These are phyloP conservation scores for Capreolus pygargus DNA, from an alignment of 2,113 vertebrate genomes.

Conservation along the genomic window DNA sequence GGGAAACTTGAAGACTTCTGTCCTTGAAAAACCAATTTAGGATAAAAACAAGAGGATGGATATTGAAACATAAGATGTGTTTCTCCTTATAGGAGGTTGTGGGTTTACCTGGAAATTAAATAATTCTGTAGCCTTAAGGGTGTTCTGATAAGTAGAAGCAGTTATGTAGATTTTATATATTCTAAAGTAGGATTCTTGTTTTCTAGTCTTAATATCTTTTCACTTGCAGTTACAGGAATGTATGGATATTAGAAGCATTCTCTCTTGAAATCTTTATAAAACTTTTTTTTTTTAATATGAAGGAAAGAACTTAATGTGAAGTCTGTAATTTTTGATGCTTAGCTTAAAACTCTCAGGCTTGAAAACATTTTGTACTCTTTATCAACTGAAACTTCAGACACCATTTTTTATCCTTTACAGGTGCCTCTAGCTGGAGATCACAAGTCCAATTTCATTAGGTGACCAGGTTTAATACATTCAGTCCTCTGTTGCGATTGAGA, in stretches of 20 bases:
- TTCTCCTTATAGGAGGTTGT: not conserved
- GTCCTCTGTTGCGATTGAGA: not conserved
- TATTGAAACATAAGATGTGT: not conserved
- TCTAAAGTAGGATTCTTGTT: slow-evolving; percentile 32
- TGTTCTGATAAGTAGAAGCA: slow-evolving; percentile 46
- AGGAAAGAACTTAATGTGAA: slow-evolving; percentile 9
- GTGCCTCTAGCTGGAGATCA: slow-evolving; percentile 23
- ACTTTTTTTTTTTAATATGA: not conserved
- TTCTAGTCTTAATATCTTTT: slow-evolving; percentile 26
- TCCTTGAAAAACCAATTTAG: not conserved
- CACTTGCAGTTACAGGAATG: slow-evolving; percentile 21
- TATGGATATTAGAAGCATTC: slow-evolving; percentile 4
- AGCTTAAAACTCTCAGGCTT: slow-evolving; percentile 7
- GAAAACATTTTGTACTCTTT: slow-evolving; percentile 14
- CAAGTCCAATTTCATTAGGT: slow-evolving; percentile 29
- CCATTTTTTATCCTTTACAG: slow-evolving; percentile 37
- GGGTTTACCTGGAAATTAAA: not conserved
- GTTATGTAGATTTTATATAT: slow-evolving; percentile 1
- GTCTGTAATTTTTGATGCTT: slow-evolving; percentile 8
- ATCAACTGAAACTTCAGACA: not conserved
- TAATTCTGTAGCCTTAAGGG: not conserved
- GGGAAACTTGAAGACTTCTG: not conserved
- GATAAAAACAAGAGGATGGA: not conserved
- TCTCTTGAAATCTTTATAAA: slow-evolving; percentile 26
- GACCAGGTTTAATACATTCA: slow-evolving; percentile 43